Conservation (phyloP, 2,113 vertebrate species). For the Cranoglanis bouderius region DNA sequence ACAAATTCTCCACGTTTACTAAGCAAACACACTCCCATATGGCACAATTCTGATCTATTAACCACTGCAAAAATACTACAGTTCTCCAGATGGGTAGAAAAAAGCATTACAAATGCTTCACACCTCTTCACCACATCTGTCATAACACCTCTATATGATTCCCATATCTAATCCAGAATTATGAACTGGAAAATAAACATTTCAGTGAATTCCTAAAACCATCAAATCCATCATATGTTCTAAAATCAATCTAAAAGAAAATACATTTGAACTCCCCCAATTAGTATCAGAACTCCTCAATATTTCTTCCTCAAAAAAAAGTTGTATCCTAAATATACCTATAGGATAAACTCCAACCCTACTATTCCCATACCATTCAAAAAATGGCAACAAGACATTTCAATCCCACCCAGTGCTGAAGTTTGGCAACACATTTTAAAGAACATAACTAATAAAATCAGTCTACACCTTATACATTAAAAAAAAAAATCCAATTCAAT, state of each 20-base stretch:
- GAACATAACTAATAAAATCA: not conserved
- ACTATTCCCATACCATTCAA: not conserved
- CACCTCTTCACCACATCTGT: not conserved
- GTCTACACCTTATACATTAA: not conserved
- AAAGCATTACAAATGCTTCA: not conserved
- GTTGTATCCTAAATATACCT: not conserved
- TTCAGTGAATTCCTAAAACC: not conserved
- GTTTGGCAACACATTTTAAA: not conserved
- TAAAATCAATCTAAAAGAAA: not conserved
- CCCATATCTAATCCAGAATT: not conserved
- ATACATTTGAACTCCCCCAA: not conserved
- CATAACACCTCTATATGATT: not conserved
- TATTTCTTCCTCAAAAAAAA: not conserved
- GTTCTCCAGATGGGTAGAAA: not conserved
- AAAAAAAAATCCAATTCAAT: not conserved
- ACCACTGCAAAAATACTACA: not conserved
- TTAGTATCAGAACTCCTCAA: not conserved
- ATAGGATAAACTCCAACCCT: not conserved
- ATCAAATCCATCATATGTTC: not conserved
- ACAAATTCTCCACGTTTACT: too few relatives aligned
- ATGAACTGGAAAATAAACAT: not conserved
- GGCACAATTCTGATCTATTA: not conserved
- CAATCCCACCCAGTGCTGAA: too few relatives aligned
- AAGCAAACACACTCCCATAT: not conserved
- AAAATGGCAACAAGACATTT: not conserved